Conservation (phyloP, 2,797 vertebrate species). For the Pseudopleuronectes americanus region DNA sequence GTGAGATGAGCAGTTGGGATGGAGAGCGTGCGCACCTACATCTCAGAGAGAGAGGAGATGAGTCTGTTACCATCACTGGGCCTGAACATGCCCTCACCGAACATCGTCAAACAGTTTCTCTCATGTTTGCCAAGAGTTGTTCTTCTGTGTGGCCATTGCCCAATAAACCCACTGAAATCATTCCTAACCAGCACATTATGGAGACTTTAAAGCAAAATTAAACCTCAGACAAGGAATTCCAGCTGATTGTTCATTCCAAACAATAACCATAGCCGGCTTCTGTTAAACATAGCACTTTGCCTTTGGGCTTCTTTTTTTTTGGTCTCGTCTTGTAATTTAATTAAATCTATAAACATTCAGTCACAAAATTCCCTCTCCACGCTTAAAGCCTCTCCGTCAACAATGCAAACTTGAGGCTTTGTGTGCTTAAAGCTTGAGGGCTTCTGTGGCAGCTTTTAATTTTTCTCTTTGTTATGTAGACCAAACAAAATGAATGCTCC, state of each 20-base stretch:
- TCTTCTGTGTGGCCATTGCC: neutral
- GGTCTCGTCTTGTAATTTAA: conserved; percentile 67
- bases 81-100: too few relatives aligned
- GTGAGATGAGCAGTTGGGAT: neutral
- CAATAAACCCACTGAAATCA: conserved; percentile 34
- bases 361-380: conserved; percentile 46
- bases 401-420: conserved; percentile 58
- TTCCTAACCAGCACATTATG: conserved; percentile 52
- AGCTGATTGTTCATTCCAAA: conserved; percentile 56
- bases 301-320: conserved; percentile 39
- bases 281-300: conserved; percentile 51
- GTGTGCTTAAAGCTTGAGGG: conserved; percentile 60
- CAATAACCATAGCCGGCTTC: conserved; percentile 48
- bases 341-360: conserved; percentile 76
- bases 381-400: conserved; percentile 57
- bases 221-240: conserved; percentile 43
- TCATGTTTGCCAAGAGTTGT: too few relatives aligned
- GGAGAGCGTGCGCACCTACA: neutral
- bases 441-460: conserved; percentile 64
- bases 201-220: conserved; percentile 37
- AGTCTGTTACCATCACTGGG: neutral
- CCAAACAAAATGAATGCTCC: conserved; percentile 77
- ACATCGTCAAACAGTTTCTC: too few relatives aligned
- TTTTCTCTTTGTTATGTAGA: conserved; percentile 74
- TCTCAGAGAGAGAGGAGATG: neutral